Conservation (phyloP, 2,113 vertebrate genomes). For the Oxygymnocypris stewartii region DNA sequence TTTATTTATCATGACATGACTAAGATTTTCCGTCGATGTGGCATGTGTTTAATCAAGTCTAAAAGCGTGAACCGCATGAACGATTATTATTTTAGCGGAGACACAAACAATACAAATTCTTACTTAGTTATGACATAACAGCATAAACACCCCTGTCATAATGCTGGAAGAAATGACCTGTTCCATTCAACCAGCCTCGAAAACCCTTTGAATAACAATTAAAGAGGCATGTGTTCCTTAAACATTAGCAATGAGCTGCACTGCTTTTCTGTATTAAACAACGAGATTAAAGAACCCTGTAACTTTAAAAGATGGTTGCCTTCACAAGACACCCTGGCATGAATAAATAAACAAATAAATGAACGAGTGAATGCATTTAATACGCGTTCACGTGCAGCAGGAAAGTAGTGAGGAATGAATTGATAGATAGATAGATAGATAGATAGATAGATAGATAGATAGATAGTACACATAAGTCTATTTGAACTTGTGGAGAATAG, state of each 20-base stretch:
- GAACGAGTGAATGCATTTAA: constrained; percentile 9
- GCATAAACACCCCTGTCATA: not conserved
- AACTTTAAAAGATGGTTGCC: constrained; percentile 2
- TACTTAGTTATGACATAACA: not conserved
- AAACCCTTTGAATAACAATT: not conserved
- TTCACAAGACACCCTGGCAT: not conserved
- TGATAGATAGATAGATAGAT: not conserved
- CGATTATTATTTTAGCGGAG: not conserved
- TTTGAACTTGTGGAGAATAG: not conserved
- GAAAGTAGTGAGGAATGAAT: not conserved
- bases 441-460: not conserved
- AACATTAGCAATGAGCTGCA: not conserved
- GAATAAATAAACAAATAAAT: constrained; percentile 15
- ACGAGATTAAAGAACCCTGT: not conserved
- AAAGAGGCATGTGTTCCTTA: not conserved
- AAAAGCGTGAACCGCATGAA: not conserved
- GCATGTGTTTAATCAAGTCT: not conserved
- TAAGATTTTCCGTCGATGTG: not conserved
- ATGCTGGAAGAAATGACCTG: not conserved
- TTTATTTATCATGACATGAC: not conserved
- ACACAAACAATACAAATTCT: not conserved
- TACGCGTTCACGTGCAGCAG: not conserved
- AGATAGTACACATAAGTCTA: not conserved
- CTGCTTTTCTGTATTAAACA: not conserved
- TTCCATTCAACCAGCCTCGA: not conserved